phyloP scores from a whole-genome alignment of 1,140 invertebrate genomes.

The Drosophila neocordata region DNA sequence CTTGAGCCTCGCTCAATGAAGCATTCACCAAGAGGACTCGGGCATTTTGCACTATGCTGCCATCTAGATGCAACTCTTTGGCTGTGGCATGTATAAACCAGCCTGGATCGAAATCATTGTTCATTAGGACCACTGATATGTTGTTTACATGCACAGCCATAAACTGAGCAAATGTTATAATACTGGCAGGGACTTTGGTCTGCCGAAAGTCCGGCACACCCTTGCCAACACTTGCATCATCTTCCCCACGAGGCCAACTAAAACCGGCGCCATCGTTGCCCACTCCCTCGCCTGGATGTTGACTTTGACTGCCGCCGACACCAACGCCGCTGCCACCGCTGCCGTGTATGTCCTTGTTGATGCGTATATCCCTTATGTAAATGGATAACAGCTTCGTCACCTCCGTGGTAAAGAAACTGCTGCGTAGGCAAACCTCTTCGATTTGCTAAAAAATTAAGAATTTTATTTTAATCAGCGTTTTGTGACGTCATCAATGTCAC shows the following conservation, averaged over 20 bases:
- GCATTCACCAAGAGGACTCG: conserved; percentile 89
- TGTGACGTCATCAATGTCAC: conserved; percentile 39
- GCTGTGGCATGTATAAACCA: conserved; percentile 91
- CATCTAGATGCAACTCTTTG: conserved; percentile 90
- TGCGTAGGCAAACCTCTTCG: conserved; percentile 92
- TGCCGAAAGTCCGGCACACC: conserved; percentile 87
- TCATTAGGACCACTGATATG: conserved; percentile 89
- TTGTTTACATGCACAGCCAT: conserved; percentile 94
- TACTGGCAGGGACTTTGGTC: conserved; percentile 89
- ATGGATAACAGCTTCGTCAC: conserved; percentile 94
- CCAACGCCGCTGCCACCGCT: not conserved
- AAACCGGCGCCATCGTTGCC: not conserved
- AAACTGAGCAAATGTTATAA: conserved; percentile 93
- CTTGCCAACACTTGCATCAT: conserved; percentile 30
- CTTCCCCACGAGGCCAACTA: conserved; percentile 52
- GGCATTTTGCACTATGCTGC: conserved; percentile 88
- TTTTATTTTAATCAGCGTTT: not conserved
- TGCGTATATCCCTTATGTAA: conserved; percentile 91
- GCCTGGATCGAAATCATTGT: conserved; percentile 85
- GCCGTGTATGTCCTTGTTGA: conserved; percentile 90
- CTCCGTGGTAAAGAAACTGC: conserved; percentile 95
- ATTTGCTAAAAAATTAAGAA: conserved; percentile 86
- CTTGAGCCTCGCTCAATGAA: conserved; percentile 85
- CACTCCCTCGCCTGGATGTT: conserved; percentile 30
- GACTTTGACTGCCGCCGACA: conserved; percentile 12